These are phyloP conservation scores for Eudemis profundana DNA, from an alignment of 2,888 invertebrate genomes.

Conservation along the genomic window DNA sequence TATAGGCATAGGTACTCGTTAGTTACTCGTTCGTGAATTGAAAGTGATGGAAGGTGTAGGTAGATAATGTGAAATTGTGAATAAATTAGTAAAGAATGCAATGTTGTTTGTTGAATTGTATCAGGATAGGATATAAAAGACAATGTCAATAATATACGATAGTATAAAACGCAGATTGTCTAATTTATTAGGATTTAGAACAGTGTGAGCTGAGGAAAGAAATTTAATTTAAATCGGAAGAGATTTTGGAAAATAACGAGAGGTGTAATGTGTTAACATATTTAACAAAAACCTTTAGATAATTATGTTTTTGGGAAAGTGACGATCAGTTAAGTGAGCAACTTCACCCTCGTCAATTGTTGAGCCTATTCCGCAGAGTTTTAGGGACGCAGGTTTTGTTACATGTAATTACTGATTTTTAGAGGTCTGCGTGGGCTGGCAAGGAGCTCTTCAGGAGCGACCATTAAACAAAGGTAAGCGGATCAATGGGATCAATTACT, in stretches of 20 bases:
- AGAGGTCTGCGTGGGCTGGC: constrained; percentile 5
- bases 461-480: constrained; percentile 41
- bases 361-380: constrained; percentile 35
- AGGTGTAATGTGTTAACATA: constrained; percentile 9
- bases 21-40: constrained; percentile 60
- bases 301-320: constrained; percentile 22
- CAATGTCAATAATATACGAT: constrained; percentile 67
- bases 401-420: constrained; percentile 19
- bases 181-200: constrained; percentile 54
- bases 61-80: constrained; percentile 79
- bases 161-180: constrained; percentile 52
- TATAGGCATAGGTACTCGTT: constrained; percentile 55
- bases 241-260: neutral
- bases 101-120: constrained; percentile 80
- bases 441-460: constrained; percentile 1
- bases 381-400: constrained; percentile 28
- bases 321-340: constrained; percentile 44
- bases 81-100: constrained; percentile 69
- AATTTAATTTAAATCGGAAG: constrained; percentile 57
- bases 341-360: constrained; percentile 47
- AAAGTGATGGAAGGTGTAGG: constrained; percentile 68
- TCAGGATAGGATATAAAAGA: constrained; percentile 69
- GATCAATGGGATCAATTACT: constrained; percentile 44
- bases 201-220: constrained; percentile 61
- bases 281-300: constrained; percentile 8